Evolutionary conservation across 1,140 invertebrate genomes (phyloP).

Genomic region (Sycophila sp.): DNA sequence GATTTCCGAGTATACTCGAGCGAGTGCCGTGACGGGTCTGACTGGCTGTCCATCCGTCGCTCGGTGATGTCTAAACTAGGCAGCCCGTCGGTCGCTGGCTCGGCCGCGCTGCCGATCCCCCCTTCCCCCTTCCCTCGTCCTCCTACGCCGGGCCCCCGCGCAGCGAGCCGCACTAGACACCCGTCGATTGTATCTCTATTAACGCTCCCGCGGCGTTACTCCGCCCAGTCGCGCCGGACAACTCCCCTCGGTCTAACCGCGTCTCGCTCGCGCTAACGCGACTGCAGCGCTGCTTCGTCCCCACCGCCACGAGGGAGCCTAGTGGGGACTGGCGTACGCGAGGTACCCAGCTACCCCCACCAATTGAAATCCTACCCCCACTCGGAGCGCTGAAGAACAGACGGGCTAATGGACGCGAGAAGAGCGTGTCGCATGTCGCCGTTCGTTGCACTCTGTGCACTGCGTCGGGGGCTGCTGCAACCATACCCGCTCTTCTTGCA

Average conservation of each 20-base stretch:
- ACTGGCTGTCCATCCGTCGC: slow-evolving; percentile 67
- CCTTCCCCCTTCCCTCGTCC: slow-evolving; percentile 50
- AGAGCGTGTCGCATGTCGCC: background rate
- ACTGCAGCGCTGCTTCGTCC: slow-evolving; percentile 18
- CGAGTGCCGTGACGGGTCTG: slow-evolving; percentile 65
- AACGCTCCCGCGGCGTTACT: slow-evolving; percentile 52
- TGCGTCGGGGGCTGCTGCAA: too few species aligned
- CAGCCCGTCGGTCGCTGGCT: slow-evolving; percentile 56
- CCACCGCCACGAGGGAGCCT: background rate
- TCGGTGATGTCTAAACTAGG: slow-evolving; percentile 67
- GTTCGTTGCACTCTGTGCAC: slow-evolving; percentile 14
- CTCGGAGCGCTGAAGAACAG: background rate
- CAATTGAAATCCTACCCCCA: background rate
- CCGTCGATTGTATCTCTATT: slow-evolving; percentile 68
- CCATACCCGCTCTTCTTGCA: too few species aligned
- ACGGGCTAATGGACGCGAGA: background rate
- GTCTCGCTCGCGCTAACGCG: slow-evolving; percentile 5
- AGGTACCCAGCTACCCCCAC: background rate
- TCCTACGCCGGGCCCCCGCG: slow-evolving; percentile 56
- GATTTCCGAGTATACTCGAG: slow-evolving; percentile 60
- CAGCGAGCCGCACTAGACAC: slow-evolving; percentile 60
- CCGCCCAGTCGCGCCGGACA: slow-evolving; percentile 49
- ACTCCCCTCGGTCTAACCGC: background rate
- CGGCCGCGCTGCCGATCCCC: slow-evolving; percentile 60
- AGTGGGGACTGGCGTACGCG: background rate